Conservation (phyloP, 2,113 vertebrate species). For the Nestor notabilis region DNA sequence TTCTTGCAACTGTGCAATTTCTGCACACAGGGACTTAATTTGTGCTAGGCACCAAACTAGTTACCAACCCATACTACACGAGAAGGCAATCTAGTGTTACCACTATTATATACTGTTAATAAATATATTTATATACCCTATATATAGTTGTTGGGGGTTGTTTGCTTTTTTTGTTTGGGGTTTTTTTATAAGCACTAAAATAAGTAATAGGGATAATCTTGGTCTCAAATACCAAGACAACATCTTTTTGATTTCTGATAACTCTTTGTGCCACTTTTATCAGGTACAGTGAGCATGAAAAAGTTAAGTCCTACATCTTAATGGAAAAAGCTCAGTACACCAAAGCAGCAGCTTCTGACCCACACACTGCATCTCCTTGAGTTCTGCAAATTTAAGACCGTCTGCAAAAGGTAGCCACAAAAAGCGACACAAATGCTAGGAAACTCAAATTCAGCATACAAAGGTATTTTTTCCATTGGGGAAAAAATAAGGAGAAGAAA, state of each 20-base stretch:
- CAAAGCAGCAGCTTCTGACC: background rate
- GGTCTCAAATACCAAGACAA: background rate
- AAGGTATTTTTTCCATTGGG: background rate
- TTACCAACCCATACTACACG: background rate
- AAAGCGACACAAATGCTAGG: background rate
- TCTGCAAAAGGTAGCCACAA: background rate
- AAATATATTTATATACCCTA: background rate
- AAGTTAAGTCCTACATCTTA: background rate
- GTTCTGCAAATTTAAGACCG: background rate
- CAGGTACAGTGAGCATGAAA: background rate
- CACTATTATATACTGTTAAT: background rate
- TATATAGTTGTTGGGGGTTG: background rate
- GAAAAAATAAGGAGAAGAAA: background rate
- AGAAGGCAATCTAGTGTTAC: background rate
- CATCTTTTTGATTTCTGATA: background rate
- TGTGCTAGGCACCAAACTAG: background rate
- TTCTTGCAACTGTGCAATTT: background rate
- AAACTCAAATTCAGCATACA: background rate
- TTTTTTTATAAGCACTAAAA: background rate
- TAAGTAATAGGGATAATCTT: background rate
- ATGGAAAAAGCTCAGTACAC: background rate
- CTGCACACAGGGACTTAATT: background rate
- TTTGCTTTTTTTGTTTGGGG: background rate
- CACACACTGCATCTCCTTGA: fast-evolving
- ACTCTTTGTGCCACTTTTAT: background rate